phyloP scores from a whole-genome alignment of 2,113 vertebrate genomes.

The Melozone crissalis region DNA sequence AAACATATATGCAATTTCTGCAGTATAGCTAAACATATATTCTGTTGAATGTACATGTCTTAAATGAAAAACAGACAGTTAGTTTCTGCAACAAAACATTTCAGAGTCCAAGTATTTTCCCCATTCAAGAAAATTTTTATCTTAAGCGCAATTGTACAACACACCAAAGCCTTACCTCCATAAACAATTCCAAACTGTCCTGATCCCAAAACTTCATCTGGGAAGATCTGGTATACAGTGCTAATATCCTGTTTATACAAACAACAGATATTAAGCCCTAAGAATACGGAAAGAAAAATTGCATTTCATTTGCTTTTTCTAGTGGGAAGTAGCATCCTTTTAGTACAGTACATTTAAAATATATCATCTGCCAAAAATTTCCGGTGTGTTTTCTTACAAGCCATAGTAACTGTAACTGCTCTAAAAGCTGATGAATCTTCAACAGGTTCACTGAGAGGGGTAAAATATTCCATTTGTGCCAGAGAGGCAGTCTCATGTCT shows the following conservation, averaged over 20 bases:
- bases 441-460: neutral
- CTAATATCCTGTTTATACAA: slow-evolving; percentile 88
- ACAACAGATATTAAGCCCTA: slow-evolving; percentile 13
- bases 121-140: neutral
- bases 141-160: neutral
- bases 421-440: neutral
- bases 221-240: slow-evolving; percentile 96
- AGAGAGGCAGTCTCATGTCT: neutral
- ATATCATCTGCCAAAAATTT: neutral
- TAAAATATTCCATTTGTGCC: neutral
- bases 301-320: neutral
- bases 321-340: neutral
- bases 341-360: neutral
- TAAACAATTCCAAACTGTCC: slow-evolving; percentile 99
- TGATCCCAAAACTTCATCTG: slow-evolving; percentile 95
- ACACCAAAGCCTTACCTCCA: slow-evolving; percentile 81
- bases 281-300: neutral
- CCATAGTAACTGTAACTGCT: neutral
- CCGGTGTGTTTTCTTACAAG: neutral
- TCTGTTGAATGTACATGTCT: neutral
- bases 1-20: no score
- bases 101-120: neutral
- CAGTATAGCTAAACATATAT: neutral
- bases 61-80: neutral
- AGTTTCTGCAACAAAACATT: neutral